Percentiles rank a stretch among this genome's conserved stretches.
These are phyloP conservation scores for Andrena camellia DNA, from an alignment of 2,888 invertebrate genomes.

Conservation along the genomic window DNA sequence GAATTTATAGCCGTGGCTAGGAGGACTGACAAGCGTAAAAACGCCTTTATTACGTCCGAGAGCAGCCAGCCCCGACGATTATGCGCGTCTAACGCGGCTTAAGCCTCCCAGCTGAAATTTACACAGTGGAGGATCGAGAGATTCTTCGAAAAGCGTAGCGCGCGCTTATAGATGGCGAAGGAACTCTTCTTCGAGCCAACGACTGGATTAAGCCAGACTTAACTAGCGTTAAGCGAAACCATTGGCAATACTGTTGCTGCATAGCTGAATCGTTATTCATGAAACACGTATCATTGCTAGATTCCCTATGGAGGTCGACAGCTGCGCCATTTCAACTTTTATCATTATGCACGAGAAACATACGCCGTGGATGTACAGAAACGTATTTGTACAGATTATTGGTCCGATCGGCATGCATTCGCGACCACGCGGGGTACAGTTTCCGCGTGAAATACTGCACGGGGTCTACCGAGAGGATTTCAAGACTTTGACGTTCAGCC, in stretches of 20 bases:
- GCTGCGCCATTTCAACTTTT: background rate
- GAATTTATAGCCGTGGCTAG: conserved; percentile 44
- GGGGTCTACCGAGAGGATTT: background rate
- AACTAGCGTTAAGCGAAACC: background rate
- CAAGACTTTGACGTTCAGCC: no score
- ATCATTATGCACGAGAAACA: background rate
- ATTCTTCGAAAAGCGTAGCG: background rate
- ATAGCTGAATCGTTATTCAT: background rate
- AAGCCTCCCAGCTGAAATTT: background rate
- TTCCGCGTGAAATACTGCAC: background rate
- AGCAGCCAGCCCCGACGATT: background rate
- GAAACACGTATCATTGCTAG: background rate
- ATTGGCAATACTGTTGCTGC: background rate
- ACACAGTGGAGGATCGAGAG: background rate
- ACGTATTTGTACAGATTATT: background rate
- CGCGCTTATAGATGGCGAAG: background rate
- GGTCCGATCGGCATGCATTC: background rate
- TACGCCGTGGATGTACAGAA: background rate
- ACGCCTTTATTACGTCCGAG: conserved; percentile 24
- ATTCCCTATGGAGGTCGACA: background rate
- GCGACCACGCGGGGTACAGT: background rate
- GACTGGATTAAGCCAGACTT: conserved; percentile 20
- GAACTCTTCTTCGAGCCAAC: background rate
- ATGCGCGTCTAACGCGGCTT: conserved; percentile 12
- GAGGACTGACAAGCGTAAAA: conserved; percentile 23